Evolutionary conservation across 2,888 invertebrate species (phyloP), one percentile per base, ranked within the genome.

Genomic region (Andrena bicolor): DNA sequence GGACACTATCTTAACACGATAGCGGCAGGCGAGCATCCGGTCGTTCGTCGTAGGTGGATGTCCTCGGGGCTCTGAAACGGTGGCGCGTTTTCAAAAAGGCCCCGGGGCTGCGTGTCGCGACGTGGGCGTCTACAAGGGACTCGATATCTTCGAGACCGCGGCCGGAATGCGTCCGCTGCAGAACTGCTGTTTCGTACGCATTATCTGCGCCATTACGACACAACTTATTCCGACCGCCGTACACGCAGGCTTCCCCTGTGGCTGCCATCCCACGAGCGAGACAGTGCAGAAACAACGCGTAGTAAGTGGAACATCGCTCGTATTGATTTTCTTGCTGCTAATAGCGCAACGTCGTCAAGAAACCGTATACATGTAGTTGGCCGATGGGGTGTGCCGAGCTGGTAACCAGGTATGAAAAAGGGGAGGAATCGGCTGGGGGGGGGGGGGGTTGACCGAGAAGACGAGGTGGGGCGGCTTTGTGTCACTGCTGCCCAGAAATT

Each of bases 291-390:
- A 70, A 82, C 72, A 66, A 61, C 48, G 64, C 75, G 56, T 49
- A 32, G 81, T 81, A 82, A 82, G 75, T 82, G 56, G 82, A 82
- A 71, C 82, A 82, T 82, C 81, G 81, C 51, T 53, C 23, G 75
- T 82, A 82, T 82, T 82, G 82, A 82, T 82, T 82, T 82, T 75
- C 82, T 35, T 8, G 56, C 61, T 53, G 75, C 70, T 82, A 75
- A 82, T 82, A 82, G 82, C 74, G 82, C 82, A 81, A 81, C 75
- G 75, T 75, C 75, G 75, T 71, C 53, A 61, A 75, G 82, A 82
- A 82, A 82, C 82, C 82, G 41, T 82, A 82, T 41, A 41, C 1
- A 41, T 41, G 41, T 2, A 75, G 82, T 63, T 53, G 48, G 8
- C 48, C 63, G 68, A 72, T 51, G 63, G 66, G 71, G 66, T 56